A percentile compares a stretch with the other conserved stretches of the same genome.
These are phyloP conservation scores for Anser brachyrhynchus DNA, from an alignment of 2,113 vertebrate genomes.

Conservation along the genomic window DNA sequence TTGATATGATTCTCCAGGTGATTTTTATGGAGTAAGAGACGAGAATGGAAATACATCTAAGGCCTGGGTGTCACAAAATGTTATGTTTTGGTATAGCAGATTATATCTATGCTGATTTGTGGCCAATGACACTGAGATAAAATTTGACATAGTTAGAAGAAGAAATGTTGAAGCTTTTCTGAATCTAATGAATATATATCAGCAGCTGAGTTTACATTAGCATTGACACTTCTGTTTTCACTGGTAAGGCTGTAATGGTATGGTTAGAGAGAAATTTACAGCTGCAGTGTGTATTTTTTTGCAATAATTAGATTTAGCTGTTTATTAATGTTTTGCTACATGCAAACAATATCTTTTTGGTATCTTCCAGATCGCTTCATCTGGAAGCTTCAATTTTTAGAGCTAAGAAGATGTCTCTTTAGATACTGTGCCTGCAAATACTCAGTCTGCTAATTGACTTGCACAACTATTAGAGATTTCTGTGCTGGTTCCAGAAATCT, in stretches of 20 bases:
- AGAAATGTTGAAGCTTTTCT: constrained; percentile 9
- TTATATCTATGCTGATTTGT: neutral
- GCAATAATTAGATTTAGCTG: constrained; percentile 46
- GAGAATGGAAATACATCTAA: neutral
- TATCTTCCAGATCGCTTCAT: constrained; percentile 21
- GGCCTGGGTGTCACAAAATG: neutral
- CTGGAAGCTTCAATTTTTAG: constrained; percentile 9
- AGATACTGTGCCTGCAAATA: neutral
- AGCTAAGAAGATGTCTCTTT: neutral
- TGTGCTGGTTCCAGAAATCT: neutral
- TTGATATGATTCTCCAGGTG: neutral
- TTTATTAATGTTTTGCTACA: constrained; percentile 37
- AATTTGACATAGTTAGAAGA: neutral
- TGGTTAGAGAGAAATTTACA: constrained; percentile 37
- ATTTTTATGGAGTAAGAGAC: neutral
- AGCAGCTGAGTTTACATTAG: constrained; percentile 63
- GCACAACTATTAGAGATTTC: neutral
- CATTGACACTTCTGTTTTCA: constrained; percentile 51
- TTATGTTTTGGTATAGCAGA: neutral
- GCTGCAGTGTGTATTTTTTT: constrained; percentile 50
- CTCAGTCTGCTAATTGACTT: neutral
- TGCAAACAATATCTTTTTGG: neutral
- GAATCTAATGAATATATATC: constrained; percentile 64
- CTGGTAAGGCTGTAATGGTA: constrained; percentile 39
- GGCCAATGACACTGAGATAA: neutral